Evolutionary conservation across 1,140 invertebrate species (phyloP), one percentile per base, ranked within the genome.

Genomic region (Nephila pilipes): DNA sequence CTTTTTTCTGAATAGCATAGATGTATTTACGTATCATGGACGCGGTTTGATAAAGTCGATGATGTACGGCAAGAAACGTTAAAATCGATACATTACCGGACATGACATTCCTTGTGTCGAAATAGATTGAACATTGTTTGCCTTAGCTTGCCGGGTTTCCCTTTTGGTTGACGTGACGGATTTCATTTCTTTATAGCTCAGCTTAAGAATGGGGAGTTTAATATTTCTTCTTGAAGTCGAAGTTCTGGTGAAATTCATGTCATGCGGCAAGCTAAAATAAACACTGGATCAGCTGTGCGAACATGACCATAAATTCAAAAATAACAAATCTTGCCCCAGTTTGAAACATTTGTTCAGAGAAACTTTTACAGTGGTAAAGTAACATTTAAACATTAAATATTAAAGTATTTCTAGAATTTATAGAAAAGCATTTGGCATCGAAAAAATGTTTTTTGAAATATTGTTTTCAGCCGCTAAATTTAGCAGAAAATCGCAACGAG

Each of bases 71-170:
- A 8, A 65, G 10, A 25, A 32, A 85, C 55, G 55, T 22, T 65
- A 69, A 87, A 87, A 60, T 87, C 32, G 22, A 87, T 63, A 46
- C 18, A 87, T 87, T 60, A 65, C 58, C 22, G 60, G 58, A 25
- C 32, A 3, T 38, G 60, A 46, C 58, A 65, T 69, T 87, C 85
- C 46, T 69, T 54, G 32, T 32, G 58, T 65, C 85, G 58, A 87
- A 87, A 87, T 87, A 87, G 85, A 87, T 87, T 57, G 58, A n/a
- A 58, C 58, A 87, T 38, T 60, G 83, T 81, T 81, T 81, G 36
- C 46, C 2, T 55, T 81, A n/a, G 60, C 85, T 46, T 65, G 18
- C n/a, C n/a, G 18, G 32, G 8, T 60, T 46, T 87, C 20, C 20
- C 57, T 69, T 69, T 87, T 38, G 38, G 32, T 32, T 65, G 36